These are phyloP conservation scores for Nibea coibor DNA, from an alignment of 2,113 vertebrate species.

Conservation along the genomic window DNA sequence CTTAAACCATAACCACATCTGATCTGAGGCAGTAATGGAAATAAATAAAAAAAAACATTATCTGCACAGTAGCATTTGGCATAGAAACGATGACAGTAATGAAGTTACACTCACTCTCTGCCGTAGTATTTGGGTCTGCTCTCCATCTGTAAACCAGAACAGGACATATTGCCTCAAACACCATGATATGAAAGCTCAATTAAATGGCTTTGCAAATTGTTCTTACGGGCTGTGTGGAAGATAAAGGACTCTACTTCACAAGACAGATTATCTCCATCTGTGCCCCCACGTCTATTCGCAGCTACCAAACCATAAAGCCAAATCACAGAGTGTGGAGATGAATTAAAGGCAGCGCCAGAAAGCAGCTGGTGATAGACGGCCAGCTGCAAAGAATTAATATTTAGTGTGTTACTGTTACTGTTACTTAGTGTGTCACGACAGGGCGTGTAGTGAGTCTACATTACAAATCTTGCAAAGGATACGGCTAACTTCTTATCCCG, in stretches of 20 bases:
- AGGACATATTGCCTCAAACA: conserved; percentile 62
- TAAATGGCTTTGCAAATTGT: conserved; percentile 57
- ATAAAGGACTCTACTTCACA: conserved; percentile 56
- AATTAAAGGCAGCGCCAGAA: conserved; percentile 49
- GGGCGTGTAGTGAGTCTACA: conserved; percentile 1
- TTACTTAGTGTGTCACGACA: conserved; percentile 3
- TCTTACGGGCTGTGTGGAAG: conserved; percentile 58
- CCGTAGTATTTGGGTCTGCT: conserved; percentile 98
- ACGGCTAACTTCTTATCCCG: background rate
- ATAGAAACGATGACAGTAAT: conserved; percentile 35
- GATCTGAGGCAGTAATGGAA: conserved; percentile 26
- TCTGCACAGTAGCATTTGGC: background rate
- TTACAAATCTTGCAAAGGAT: conserved; percentile 9
- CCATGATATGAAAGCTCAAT: conserved; percentile 54
- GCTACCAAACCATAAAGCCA: conserved; percentile 61
- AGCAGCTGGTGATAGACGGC: conserved; percentile 51
- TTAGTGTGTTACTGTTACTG: conserved; percentile 30
- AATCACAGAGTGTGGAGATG: conserved; percentile 52
- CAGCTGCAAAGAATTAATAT: conserved; percentile 58
- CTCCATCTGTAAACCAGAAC: conserved; percentile 89
- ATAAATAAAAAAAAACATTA: conserved; percentile 37
- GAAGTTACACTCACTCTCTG: conserved; percentile 93
- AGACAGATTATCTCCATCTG: conserved; percentile 67
- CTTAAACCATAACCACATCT: conserved; percentile 24
- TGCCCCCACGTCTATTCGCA: conserved; percentile 47